Evolutionary conservation across 2,888 invertebrate genomes (phyloP).

Genomic region (Gerosis bhagava): DNA sequence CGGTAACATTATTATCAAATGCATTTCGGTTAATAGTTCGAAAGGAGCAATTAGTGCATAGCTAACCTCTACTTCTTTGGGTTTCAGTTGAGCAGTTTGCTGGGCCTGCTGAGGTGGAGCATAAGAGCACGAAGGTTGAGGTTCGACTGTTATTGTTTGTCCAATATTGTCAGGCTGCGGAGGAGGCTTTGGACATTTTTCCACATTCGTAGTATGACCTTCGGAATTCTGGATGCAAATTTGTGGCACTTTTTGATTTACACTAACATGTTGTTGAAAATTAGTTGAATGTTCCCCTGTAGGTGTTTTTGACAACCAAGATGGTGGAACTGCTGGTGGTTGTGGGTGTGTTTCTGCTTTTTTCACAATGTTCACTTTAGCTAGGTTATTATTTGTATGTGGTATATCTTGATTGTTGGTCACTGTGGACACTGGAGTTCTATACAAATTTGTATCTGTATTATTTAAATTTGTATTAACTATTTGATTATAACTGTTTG

Average conservation of each 20-base stretch:
- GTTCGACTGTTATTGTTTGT: constrained; percentile 45
- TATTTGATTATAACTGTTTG: constrained; percentile 23
- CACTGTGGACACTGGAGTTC: constrained; percentile 26
- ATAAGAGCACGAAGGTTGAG: constrained; percentile 71
- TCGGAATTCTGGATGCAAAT: constrained; percentile 60
- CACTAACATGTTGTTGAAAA: constrained; percentile 39
- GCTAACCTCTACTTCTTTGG: constrained; percentile 79
- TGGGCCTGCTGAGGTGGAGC: constrained; percentile 41
- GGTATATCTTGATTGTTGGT: constrained; percentile 32
- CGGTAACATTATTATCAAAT: too few species aligned
- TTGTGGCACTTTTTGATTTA: constrained; percentile 52
- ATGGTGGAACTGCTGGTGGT: constrained; percentile 69
- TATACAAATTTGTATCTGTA: constrained; percentile 20
- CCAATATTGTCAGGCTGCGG: constrained; percentile 40
- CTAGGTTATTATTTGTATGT: constrained; percentile 32
- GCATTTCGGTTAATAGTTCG: too few species aligned
- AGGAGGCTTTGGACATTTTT: constrained; percentile 46
- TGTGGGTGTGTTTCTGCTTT: constrained; percentile 45
- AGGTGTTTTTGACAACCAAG: constrained; percentile 57
- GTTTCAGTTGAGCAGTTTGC: constrained; percentile 56
- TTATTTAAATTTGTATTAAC: constrained; percentile 19
- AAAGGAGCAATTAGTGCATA: too few species aligned
- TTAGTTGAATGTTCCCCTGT: constrained; percentile 29
- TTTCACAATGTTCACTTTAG: too few species aligned
- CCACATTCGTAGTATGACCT: constrained; percentile 43